Conservation (phyloP, 1,140 invertebrate species). For the Nautilus pompilius region DNA sequence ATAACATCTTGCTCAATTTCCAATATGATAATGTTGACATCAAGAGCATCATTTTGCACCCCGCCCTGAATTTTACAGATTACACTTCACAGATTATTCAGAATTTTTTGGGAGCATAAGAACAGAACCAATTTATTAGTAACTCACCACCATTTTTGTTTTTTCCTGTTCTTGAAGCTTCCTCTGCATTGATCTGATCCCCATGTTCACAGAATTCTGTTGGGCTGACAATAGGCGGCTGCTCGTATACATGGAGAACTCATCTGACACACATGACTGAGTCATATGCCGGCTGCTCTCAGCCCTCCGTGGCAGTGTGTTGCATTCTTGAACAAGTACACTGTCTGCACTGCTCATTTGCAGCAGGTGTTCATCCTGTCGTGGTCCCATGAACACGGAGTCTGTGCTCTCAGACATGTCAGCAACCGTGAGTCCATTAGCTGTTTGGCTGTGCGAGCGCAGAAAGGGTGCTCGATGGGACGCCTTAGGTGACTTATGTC, state of each 20-base stretch:
- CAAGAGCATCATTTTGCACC: no score
- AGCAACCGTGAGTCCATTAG: not conserved
- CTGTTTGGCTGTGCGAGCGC: slow-evolving; percentile 14
- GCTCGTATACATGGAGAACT: slow-evolving; percentile 5
- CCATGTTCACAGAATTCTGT: slow-evolving; percentile 44
- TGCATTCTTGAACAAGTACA: not conserved
- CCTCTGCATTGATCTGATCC: slow-evolving; percentile 44
- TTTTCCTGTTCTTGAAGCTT: slow-evolving; percentile 47
- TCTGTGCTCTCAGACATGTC: slow-evolving; percentile 44
- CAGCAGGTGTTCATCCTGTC: slow-evolving; percentile 28
- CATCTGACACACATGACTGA: not conserved
- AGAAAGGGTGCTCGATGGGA: not conserved
- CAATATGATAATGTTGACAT: no score
- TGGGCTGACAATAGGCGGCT: slow-evolving; percentile 19
- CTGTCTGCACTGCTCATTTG: slow-evolving; percentile 10
- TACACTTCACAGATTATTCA: no score
- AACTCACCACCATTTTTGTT: slow-evolving; percentile 45
- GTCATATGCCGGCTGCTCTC: not conserved
- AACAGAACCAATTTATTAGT: not conserved
- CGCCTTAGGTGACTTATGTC: slow-evolving; percentile 2
- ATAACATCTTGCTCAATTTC: no score
- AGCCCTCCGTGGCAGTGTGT: not conserved
- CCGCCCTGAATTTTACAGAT: no score
- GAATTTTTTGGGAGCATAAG: no score
- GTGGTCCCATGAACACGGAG: slow-evolving; percentile 26